Evolutionary conservation across 2,797 vertebrate species (phyloP).

Genomic region (Bovichtus variegatus): DNA sequence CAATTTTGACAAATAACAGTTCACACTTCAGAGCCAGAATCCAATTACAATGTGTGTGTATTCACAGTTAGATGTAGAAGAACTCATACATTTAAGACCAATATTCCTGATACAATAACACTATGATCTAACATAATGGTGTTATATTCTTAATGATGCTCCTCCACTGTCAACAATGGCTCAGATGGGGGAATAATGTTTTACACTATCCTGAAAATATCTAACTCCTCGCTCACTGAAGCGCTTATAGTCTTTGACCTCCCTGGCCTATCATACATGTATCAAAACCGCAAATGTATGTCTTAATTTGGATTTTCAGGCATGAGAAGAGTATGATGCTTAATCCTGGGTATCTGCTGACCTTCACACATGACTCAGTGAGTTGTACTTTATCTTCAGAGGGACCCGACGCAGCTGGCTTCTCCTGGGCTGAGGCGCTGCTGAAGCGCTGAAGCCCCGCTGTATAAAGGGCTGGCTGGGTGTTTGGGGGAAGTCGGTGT

Average conservation of each 20-base stretch:
- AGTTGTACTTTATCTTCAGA: conserved; percentile 73
- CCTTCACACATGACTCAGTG: conserved; percentile 86
- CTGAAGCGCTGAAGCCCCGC: conserved; percentile 54
- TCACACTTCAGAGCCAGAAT: background rate
- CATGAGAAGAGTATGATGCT: background rate
- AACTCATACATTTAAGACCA: background rate
- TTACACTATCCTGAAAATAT: background rate
- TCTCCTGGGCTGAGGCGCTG: conserved; percentile 67
- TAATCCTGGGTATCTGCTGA: conserved; percentile 39
- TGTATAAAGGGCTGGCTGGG: conserved; percentile 1
- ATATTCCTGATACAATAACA: background rate
- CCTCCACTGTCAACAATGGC: background rate
- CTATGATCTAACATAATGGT: background rate
- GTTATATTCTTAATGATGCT: background rate
- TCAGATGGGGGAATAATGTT: background rate
- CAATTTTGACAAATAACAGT: background rate
- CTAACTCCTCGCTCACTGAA: background rate
- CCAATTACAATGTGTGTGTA: background rate
- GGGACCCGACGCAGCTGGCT: conserved; percentile 8
- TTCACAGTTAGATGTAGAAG: background rate
- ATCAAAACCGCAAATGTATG: background rate
- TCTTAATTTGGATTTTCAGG: too few relatives aligned
- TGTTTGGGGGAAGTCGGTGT: conserved; percentile 11
- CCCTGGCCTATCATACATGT: background rate
- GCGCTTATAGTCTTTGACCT: background rate